Evolutionary conservation across 2,888 invertebrate genomes (phyloP).

Genomic region (Drosophila borealis): DNA sequence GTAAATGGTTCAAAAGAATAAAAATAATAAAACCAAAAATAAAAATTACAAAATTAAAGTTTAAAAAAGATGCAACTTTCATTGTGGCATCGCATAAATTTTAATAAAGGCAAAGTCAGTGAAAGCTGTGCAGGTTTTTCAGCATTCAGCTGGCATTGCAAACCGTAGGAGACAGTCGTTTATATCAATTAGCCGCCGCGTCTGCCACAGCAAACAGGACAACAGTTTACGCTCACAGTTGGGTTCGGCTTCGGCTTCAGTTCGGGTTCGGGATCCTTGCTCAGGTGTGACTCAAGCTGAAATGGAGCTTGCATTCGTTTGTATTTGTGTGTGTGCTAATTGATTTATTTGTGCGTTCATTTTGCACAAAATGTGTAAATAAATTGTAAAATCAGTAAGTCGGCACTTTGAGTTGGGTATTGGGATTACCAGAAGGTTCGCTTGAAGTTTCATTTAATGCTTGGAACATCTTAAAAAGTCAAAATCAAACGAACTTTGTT

Average conservation of each 20-base stretch:
- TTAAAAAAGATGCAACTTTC: slow-evolving; percentile 46
- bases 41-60: slow-evolving; percentile 6
- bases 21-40: slow-evolving; percentile 5
- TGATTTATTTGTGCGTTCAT: slow-evolving; percentile 55
- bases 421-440: slow-evolving; percentile 3
- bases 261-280: slow-evolving; percentile 16
- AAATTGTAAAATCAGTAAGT: slow-evolving; percentile 36
- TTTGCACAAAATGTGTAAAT: slow-evolving; percentile 32
- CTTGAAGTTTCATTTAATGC: background rate
- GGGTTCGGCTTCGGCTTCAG: background rate
- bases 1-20: slow-evolving; percentile 10
- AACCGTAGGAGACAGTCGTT: slow-evolving; percentile 73
- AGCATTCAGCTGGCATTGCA: slow-evolving; percentile 26
- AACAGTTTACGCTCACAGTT: slow-evolving; percentile 37
- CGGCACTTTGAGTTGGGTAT: slow-evolving; percentile 13
- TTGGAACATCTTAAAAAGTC: background rate
- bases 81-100: slow-evolving; percentile 64
- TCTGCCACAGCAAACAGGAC: slow-evolving; percentile 55
- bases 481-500: no score
- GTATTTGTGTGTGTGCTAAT: slow-evolving; percentile 30
- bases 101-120: slow-evolving; percentile 60
- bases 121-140: slow-evolving; percentile 54
- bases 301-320: slow-evolving; percentile 8
- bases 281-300: slow-evolving; percentile 32
- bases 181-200: slow-evolving; percentile 74